Percentiles rank a stretch among this genome's conserved stretches.
These are phyloP conservation scores for Saguinus midas DNA, from an alignment of 2,113 vertebrate genomes.

Conservation along the genomic window DNA sequence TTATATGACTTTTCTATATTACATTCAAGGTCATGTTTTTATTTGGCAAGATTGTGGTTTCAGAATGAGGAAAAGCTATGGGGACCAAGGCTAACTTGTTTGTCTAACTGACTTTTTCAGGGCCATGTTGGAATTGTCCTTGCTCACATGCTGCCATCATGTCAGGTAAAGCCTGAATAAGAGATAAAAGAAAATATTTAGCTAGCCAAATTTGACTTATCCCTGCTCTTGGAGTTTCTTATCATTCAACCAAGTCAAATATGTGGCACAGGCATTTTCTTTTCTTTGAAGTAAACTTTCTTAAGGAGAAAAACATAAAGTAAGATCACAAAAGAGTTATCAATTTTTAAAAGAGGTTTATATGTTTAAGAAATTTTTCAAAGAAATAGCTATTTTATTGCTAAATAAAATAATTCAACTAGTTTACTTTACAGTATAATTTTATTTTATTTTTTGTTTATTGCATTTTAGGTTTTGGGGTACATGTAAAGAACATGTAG, in stretches of 20 bases:
- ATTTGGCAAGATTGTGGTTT: neutral
- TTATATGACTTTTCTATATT: neutral
- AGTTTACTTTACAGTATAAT: neutral
- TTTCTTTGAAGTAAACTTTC: constrained; percentile 13
- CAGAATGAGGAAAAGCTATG: neutral
- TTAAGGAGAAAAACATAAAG: neutral
- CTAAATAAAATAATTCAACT: constrained; percentile 38
- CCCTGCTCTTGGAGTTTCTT: neutral
- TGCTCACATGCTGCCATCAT: constrained; percentile 90
- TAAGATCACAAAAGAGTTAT: neutral
- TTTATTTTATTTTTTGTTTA: neutral
- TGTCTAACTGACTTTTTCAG: constrained; percentile 81
- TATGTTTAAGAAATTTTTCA: constrained; percentile 13
- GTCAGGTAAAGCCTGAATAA: constrained; percentile 87
- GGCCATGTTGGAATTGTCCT: constrained; percentile 97
- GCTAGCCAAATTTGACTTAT: neutral
- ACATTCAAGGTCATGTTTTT: neutral
- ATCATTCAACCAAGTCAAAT: neutral
- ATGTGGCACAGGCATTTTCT: neutral
- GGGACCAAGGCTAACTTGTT: neutral
- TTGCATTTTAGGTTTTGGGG: no score
- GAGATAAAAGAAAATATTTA: neutral
- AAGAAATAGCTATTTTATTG: neutral
- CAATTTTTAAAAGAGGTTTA: neutral
- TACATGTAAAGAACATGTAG: no score